Evolutionary conservation across 2,797 vertebrate genomes (phyloP).

Genomic region (Cynopterus sphinx): DNA sequence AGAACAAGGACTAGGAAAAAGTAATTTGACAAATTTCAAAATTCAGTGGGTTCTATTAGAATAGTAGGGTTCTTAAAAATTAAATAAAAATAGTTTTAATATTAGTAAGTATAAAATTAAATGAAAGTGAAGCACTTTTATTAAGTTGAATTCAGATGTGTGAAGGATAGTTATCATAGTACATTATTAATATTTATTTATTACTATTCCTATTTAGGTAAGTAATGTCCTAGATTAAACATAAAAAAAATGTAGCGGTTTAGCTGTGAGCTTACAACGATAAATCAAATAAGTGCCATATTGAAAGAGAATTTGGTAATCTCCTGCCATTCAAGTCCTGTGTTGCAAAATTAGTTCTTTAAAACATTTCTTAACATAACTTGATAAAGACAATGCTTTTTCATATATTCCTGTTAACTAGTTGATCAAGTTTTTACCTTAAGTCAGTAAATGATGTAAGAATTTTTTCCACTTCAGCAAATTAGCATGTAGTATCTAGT

Average conservation of each 20-base stretch:
- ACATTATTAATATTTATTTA: constrained; percentile 5
- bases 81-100: background rate
- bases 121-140: constrained; percentile 1
- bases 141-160: constrained; percentile 2
- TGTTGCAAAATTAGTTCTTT: constrained; percentile 1
- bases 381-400: constrained; percentile 9
- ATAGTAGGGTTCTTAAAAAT: background rate
- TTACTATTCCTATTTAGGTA: background rate
- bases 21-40: background rate
- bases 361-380: background rate
- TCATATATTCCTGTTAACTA: background rate
- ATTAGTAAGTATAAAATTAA: constrained; percentile 1
- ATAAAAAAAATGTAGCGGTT: background rate
- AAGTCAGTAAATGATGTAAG: background rate
- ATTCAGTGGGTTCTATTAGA: background rate
- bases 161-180: constrained; percentile 9
- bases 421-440: background rate
- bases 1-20: background rate
- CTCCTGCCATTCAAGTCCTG: background rate
- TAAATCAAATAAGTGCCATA: background rate
- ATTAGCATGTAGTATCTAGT: background rate
- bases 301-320: background rate
- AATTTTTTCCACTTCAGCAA: background rate
- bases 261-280: background rate
- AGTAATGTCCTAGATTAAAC: background rate